Evolutionary conservation across 2,888 invertebrate genomes (phyloP), one percentile per base, ranked within the genome.

Genomic region (Watsonalla binaria): DNA sequence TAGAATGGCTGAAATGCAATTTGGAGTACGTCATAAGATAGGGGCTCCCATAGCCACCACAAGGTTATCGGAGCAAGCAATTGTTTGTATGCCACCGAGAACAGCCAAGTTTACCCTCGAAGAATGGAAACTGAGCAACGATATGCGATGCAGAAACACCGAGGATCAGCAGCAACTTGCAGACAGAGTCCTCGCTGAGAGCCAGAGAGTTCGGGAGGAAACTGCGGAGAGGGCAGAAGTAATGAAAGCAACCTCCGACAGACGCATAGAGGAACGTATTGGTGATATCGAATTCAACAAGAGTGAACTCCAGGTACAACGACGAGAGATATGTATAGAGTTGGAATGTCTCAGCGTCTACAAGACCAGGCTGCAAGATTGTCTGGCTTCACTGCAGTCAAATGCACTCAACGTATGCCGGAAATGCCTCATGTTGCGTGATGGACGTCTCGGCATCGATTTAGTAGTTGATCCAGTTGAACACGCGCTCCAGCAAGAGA

Each of bases 121-220:
- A 55, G 95, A 96, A 83, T 96, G 96, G 96, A 92, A 93, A 68
- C 82, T 93, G 56, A 94, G 94, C 80, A 95, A 95, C 78, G 90
- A 92, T 49, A 89, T 92, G 55, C 92, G 94, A 69, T 93, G 93
- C 79, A 91, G 94, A 62, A 94, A 94, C 57, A 95, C 95, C 11
- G 94, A 96, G 68, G 94, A 95, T 59, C 97, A 98, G 74, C 95
- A 97, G 77, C 94, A 95, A 72, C 88, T 96, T 7, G 96, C 97
- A 0, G 97, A 97, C 78, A 92, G 95, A 56, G 89, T 97, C 49
- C 85, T 96, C 15, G 90, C 88, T 48, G 93, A 93, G 66, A 90
- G 92, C 54, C 80, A 91, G 53, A 85, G 96, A 51, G 79, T 96
- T 35, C 92, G 94, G 51, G 94, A 95, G 48, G 94, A 95, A 73